Conservation (phyloP, 2,888 invertebrate genomes). For the Luperina testacea region DNA sequence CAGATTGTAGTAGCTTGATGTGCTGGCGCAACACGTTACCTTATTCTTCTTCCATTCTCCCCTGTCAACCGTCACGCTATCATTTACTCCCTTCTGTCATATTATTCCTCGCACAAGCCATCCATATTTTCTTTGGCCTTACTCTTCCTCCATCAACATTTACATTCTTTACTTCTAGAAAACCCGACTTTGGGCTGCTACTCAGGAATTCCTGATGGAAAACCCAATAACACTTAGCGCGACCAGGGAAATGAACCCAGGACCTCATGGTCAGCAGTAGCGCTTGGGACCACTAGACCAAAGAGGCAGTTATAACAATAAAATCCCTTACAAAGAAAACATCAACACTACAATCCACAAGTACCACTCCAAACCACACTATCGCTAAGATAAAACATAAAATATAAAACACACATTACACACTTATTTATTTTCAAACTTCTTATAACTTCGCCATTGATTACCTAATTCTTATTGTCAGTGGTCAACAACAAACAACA, state of each 20-base stretch:
- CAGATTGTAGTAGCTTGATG: too few species aligned
- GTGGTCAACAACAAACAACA: conserved; percentile 57
- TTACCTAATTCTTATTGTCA: conserved; percentile 61
- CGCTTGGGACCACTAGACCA: neutral
- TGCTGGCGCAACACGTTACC: too few species aligned
- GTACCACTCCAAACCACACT: neutral
- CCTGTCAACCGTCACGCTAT: too few species aligned
- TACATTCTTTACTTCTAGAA: too few species aligned
- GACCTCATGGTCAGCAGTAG: neutral
- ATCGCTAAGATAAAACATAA: conserved; percentile 9
- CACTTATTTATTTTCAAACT: conserved; percentile 34
- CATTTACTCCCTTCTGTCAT: too few species aligned
- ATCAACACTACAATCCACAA: neutral
- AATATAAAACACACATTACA: conserved; percentile 19
- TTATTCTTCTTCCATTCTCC: too few species aligned
- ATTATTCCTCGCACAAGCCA: too few species aligned
- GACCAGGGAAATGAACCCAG: neutral
- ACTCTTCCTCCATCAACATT: too few species aligned
- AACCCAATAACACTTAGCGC: neutral
- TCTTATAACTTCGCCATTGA: conserved; percentile 56
- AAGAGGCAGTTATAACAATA: neutral
- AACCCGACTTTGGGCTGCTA: neutral
- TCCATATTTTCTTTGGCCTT: too few species aligned
- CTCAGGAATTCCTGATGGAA: neutral
- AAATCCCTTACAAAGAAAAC: neutral